phyloP scores from a whole-genome alignment of 2,113 vertebrate species.

The Neomonachus schauinslandi region DNA sequence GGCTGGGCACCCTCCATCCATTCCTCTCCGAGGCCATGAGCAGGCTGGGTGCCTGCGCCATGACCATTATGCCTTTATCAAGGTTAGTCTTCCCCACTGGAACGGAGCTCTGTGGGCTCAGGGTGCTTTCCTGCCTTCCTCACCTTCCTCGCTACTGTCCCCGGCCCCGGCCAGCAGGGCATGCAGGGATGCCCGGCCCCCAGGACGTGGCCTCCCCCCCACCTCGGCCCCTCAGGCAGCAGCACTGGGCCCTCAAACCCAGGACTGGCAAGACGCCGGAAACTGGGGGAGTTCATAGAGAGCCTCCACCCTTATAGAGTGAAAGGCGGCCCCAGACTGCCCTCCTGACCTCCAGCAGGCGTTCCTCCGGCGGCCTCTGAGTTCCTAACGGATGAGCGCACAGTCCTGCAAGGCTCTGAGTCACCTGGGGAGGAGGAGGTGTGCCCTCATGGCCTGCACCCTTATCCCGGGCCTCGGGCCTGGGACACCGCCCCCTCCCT shows the following conservation, averaged over 20 bases:
- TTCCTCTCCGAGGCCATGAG: accelerated
- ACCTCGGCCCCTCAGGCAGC: background rate
- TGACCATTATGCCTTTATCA: background rate
- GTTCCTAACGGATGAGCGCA: background rate
- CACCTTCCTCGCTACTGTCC: too few species aligned
- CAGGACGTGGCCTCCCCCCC: too few species aligned
- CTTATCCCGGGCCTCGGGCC: background rate
- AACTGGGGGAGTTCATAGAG: background rate
- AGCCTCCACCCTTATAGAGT: background rate
- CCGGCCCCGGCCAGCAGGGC: background rate
- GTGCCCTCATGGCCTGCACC: too few species aligned
- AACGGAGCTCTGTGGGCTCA: background rate
- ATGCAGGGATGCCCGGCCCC: background rate
- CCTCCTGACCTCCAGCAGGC: background rate
- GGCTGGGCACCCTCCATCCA: background rate
- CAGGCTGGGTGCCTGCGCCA: accelerated
- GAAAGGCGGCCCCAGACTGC: background rate
- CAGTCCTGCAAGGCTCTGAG: background rate
- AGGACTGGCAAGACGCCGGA: background rate
- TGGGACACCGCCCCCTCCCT: background rate
- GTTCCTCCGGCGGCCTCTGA: background rate
- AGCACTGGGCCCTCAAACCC: background rate
- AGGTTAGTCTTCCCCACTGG: background rate
- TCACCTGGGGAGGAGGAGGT: background rate
- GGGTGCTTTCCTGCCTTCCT: background rate